Conservation (phyloP, 2,797 vertebrate genomes). For the Intellagama lesueurii region DNA sequence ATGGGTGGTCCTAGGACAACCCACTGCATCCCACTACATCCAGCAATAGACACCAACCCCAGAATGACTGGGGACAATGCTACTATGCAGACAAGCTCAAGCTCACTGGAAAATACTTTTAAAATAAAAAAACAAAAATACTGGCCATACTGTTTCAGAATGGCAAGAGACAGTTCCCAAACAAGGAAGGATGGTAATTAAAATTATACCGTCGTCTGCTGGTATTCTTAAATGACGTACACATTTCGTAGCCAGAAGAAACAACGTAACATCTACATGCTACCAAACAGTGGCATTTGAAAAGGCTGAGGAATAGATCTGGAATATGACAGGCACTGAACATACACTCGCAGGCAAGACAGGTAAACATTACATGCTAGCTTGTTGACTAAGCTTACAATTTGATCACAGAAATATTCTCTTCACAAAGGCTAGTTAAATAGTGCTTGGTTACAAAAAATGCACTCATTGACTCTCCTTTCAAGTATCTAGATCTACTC, state of each 20-base stretch:
- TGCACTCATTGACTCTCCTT: not conserved
- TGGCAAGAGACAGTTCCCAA: not conserved
- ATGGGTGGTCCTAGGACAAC: too few species aligned
- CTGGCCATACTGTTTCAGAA: not conserved
- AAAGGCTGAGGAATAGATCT: not conserved
- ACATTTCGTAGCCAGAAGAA: not conserved
- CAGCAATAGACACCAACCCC: too few species aligned
- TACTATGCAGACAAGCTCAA: too few species aligned
- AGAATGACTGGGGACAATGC: too few species aligned
- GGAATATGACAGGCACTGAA: not conserved
- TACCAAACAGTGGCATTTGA: not conserved
- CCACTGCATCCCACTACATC: too few species aligned
- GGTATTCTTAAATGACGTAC: not conserved
- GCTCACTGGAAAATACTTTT: not conserved
- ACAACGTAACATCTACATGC: not conserved
- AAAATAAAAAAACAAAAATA: not conserved
- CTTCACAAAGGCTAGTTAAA: not conserved
- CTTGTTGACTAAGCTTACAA: constrained; percentile 7
- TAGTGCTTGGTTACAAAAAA: not conserved
- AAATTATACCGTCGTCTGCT: too few species aligned
- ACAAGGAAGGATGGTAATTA: not conserved
- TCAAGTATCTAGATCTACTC: constrained; percentile 26
- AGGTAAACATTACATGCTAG: constrained; percentile 6
- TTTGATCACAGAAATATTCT: not conserved
- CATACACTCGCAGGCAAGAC: not conserved